Evolutionary conservation across 2,797 vertebrate genomes (phyloP).

Genomic region (Merluccius polli): DNA sequence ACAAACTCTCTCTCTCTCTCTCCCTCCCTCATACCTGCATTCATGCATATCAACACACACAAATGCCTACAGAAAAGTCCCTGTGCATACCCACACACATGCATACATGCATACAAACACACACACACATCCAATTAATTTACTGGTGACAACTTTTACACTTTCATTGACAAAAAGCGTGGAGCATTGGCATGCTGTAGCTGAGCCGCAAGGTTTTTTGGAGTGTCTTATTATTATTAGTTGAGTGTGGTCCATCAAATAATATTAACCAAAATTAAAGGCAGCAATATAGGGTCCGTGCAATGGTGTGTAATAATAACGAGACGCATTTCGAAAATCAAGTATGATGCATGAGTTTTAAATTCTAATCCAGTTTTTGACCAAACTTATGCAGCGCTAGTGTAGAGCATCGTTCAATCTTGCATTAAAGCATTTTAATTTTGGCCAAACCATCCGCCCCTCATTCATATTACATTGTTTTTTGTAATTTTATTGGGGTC

Average conservation of each 20-base stretch:
- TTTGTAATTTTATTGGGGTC: conserved; percentile 45
- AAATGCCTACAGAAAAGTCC: not conserved
- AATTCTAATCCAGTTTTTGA: conserved; percentile 20
- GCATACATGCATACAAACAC: conserved; percentile 16
- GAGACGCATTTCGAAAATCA: not conserved
- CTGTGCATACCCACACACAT: conserved; percentile 13
- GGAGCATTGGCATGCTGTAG: conserved; percentile 66
- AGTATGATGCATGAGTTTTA: conserved; percentile 21
- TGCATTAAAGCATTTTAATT: conserved; percentile 14
- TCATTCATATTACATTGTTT: conserved; percentile 33
- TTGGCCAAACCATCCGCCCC: conserved; percentile 22
- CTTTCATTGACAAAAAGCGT: conserved; percentile 41
- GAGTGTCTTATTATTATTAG: not conserved
- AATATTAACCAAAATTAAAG: not conserved
- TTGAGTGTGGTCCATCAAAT: not conserved
- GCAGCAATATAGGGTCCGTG: not conserved
- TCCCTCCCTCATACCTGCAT: not conserved
- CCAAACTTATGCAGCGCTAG: conserved; percentile 8
- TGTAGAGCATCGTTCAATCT: conserved; percentile 7
- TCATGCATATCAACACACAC: conserved; percentile 6
- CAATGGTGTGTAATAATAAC: not conserved
- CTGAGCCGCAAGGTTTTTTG: conserved; percentile 22
- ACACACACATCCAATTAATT: conserved; percentile 54
- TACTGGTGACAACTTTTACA: conserved; percentile 60
- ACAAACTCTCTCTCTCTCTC: not conserved